These are phyloP conservation scores for Brachyhypopomus gauderio DNA, from an alignment of 2,113 vertebrate species.

Conservation along the genomic window DNA sequence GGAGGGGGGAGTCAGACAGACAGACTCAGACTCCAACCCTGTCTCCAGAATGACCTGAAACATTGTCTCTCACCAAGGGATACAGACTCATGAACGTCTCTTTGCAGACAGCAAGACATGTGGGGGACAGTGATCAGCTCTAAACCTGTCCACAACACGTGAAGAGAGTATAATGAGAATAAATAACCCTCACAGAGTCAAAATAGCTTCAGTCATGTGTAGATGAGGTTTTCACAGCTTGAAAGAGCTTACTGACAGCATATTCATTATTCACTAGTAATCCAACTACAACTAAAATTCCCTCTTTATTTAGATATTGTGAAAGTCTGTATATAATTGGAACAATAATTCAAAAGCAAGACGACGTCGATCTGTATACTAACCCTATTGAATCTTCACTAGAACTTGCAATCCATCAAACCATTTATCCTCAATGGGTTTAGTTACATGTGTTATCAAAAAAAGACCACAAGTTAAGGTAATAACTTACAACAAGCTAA, in stretches of 20 bases:
- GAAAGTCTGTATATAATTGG: not conserved
- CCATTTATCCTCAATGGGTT: not conserved
- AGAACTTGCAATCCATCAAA: not conserved
- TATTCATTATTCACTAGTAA: no score
- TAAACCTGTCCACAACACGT: not conserved
- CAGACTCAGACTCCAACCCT: conserved; percentile 11
- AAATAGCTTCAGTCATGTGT: no score
- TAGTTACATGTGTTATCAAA: not conserved
- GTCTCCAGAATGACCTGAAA: not conserved
- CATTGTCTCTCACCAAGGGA: not conserved
- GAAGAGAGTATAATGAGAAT: not conserved
- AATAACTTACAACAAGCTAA: not conserved
- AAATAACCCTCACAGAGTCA: not conserved
- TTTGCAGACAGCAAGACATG: not conserved
- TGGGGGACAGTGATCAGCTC: not conserved
- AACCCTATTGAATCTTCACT: not conserved
- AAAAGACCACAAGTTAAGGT: not conserved
- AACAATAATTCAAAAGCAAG: not conserved
- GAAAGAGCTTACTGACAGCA: no score
- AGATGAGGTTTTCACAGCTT: no score
- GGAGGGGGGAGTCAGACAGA: not conserved
- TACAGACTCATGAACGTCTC: not conserved
- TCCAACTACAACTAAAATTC: no score
- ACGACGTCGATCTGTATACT: not conserved
- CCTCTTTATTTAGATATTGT: no score